Base-by-base conservation (phyloP, 2,113 vertebrate genomes). In the Cyprinodon tularosa region DNA sequence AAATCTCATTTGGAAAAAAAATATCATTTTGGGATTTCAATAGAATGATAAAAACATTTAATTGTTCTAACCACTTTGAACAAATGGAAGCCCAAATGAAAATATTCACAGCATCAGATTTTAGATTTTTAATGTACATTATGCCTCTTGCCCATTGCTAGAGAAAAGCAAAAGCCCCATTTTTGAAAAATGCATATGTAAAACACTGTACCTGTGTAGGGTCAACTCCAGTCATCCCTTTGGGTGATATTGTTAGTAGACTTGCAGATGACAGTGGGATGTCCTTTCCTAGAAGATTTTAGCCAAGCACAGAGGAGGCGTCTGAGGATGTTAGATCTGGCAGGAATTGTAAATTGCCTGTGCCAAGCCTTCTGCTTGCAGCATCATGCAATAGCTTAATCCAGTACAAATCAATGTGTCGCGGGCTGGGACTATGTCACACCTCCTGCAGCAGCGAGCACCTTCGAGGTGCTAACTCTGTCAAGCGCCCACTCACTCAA, bases 351-450 rank as follows among this genome's bases (percentile, higher is more conserved):
- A 88, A 92, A 87, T 90, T 86, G 94, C 92, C 83, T 72, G 86
- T 74, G 72, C 71, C 87, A 71, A 74, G 86, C 77, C 77, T 85
- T 83, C 81, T 36, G 74, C 84, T 82, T 91, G 90, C 88, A 86
- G 87, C 92, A 90, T 89, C 93, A 84, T 47, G 84, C 71, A 84
- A 89, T 88, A 73, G 66, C 59, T 86, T 93, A 86, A 92, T 89
- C 94, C 85, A 85, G 14, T 76, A 89, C 85, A 86, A 87, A 89
- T 90, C 87, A 83, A 69, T 86, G 78, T 84, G 68, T 71, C 88
- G 90, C 87, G 83, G 11, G 67, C 80, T 82, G 85, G 76, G 82
- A 78, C 81, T 75, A 86, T 83, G 88, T 92, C 93, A 89, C 91
- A 90, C 78, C 84, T 87, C 78, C 84, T 84, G 73, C 74, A 83